A percentile compares a stretch with the other conserved stretches of the same genome.
Conservation (phyloP, 92 coral and sea anemone genomes). For the Porites divaricata region DNA sequence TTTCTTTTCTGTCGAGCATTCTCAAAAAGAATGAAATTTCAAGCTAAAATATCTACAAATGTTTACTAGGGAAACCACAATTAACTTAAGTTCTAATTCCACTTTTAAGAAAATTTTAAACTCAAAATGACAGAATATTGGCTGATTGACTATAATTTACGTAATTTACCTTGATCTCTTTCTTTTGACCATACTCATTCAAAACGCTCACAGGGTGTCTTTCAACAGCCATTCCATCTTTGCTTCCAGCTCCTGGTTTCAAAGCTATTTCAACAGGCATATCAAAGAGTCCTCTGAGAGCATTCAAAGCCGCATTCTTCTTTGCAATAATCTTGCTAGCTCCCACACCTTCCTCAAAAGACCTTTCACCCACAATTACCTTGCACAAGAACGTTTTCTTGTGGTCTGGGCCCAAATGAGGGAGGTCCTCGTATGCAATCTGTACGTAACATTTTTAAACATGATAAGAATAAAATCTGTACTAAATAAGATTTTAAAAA, state of each 20-base stretch:
- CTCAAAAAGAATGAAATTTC: too few species aligned
- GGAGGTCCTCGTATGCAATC: conserved; percentile 74
- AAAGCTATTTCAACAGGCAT: conserved; percentile 55
- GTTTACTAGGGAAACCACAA: too few species aligned
- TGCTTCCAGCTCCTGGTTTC: conserved; percentile 6
- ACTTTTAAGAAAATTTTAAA: too few species aligned
- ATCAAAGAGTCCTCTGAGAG: conserved; percentile 69
- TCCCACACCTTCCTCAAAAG: conserved; percentile 73
- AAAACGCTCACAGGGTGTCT: conserved; percentile 80
- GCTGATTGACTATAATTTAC: not conserved
- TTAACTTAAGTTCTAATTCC: too few species aligned
- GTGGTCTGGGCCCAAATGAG: conserved; percentile 80
- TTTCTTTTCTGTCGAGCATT: too few species aligned
- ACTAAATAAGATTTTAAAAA: too few species aligned
- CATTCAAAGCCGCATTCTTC: conserved; percentile 76
- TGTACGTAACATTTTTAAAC: not conserved
- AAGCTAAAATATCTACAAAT: too few species aligned
- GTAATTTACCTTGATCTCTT: conserved; percentile 75
- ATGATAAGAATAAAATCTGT: too few species aligned
- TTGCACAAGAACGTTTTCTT: conserved; percentile 67
- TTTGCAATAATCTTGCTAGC: conserved; percentile 75
- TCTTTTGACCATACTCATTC: conserved; percentile 87
- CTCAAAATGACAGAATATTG: too few species aligned
- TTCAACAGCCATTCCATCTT: conserved; percentile 19
- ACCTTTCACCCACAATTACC: conserved; percentile 68